phyloP scores from a whole-genome alignment of 2,888 invertebrate genomes.

The Cyclophora punctaria region DNA sequence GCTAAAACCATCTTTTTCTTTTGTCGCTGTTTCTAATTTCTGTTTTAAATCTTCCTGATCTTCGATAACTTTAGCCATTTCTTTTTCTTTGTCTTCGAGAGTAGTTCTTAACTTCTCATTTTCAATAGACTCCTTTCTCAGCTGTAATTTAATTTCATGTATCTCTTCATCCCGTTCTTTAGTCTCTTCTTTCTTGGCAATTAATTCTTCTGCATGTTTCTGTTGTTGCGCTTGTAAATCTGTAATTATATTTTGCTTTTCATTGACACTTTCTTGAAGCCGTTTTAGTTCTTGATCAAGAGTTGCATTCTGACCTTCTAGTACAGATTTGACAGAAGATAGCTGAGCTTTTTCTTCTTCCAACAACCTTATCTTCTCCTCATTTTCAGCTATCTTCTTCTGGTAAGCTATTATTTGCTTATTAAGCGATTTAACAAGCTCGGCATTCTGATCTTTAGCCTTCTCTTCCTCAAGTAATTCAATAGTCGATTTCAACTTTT shows the following conservation, averaged over 20 bases:
- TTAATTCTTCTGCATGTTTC: slow-evolving; percentile 63
- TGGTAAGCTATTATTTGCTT: slow-evolving; percentile 66
- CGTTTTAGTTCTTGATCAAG: slow-evolving; percentile 54
- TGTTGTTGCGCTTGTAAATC: slow-evolving; percentile 64
- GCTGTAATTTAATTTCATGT: slow-evolving; percentile 66
- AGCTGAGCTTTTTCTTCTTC: slow-evolving; percentile 64
- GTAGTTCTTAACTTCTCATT: slow-evolving; percentile 77
- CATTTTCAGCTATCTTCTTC: slow-evolving; percentile 53
- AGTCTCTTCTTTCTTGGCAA: slow-evolving; percentile 57
- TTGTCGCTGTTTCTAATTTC: slow-evolving; percentile 48
- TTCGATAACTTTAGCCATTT: slow-evolving; percentile 65
- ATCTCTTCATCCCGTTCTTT: slow-evolving; percentile 75
- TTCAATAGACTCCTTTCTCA: slow-evolving; percentile 76
- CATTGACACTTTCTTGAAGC: slow-evolving; percentile 54
- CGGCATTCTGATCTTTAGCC: slow-evolving; percentile 64
- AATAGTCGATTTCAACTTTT: slow-evolving; percentile 66
- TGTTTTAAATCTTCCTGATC: slow-evolving; percentile 52
- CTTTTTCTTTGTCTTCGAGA: slow-evolving; percentile 70
- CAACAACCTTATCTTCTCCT: slow-evolving; percentile 50
- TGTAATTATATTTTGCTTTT: slow-evolving; percentile 60
- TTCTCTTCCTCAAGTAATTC: slow-evolving; percentile 67
- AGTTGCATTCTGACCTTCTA: slow-evolving; percentile 43
- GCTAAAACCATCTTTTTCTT: slow-evolving; percentile 56
- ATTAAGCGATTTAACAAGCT: slow-evolving; percentile 69
- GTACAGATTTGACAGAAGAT: slow-evolving; percentile 40